These are phyloP conservation scores for Crepidodera aurea DNA, from an alignment of 2,888 invertebrate species.

Conservation along the genomic window DNA sequence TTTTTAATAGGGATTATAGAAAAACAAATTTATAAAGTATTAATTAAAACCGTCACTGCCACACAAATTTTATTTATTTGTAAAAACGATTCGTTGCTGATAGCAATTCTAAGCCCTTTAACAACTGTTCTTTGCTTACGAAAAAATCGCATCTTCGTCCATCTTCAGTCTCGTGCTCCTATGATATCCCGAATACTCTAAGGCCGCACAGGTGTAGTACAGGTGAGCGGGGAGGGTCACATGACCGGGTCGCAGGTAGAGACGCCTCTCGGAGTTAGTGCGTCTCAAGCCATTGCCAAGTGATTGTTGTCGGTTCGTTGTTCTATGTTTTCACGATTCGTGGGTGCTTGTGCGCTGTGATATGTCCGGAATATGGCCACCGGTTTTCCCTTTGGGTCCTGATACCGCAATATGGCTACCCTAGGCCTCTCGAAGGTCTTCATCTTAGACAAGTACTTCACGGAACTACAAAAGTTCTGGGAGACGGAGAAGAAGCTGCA, in stretches of 20 bases:
- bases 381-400: conserved; percentile 46
- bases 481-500: conserved; percentile 95
- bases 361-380: conserved; percentile 56
- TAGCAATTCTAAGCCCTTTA: not conserved
- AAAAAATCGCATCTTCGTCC: conserved; percentile 6
- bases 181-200: conserved; percentile 44
- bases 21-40: no score
- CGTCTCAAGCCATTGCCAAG: conserved; percentile 43
- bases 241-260: conserved; percentile 57
- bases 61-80: no score
- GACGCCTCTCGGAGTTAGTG: conserved; percentile 47
- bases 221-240: conserved; percentile 57
- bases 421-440: conserved; percentile 96
- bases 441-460: conserved; percentile 97
- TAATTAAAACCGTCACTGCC: no score
- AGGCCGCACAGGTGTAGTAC: conserved; percentile 45
- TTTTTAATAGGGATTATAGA: no score
- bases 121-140: not conserved
- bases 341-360: conserved; percentile 35
- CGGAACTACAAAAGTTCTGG: conserved; percentile 96
- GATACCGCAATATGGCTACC: conserved; percentile 80
- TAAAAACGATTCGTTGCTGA: no score
- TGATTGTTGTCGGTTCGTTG: conserved; percentile 41
- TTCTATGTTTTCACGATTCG: conserved; percentile 27
- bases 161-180: conserved; percentile 25